Conservation (phyloP, 1,140 invertebrate genomes). For the Drosophila mojavensis region DNA sequence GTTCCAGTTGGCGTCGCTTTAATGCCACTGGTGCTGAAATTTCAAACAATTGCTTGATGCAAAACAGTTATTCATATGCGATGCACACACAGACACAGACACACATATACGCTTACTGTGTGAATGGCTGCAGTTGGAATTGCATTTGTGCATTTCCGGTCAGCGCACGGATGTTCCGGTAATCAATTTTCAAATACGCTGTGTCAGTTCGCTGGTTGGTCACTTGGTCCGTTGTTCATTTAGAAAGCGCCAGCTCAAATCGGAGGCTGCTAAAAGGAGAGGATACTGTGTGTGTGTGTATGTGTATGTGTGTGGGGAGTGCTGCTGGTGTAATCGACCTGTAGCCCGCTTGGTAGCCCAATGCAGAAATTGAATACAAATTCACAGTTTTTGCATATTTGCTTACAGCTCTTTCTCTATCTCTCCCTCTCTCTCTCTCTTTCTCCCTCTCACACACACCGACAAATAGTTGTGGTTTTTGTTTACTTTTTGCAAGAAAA, state of each 20-base stretch:
- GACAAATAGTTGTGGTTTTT: constrained; percentile 37
- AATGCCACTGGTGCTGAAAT: constrained; percentile 22
- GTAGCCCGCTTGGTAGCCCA: constrained; percentile 58
- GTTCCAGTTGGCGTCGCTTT: constrained; percentile 1
- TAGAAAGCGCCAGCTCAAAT: constrained; percentile 7
- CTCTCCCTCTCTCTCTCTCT: not conserved
- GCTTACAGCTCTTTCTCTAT: constrained; percentile 35
- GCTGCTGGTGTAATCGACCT: constrained; percentile 57
- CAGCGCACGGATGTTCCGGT: constrained; percentile 81
- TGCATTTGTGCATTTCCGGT: constrained; percentile 81
- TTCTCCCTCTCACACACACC: not conserved
- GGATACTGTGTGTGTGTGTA: not conserved
- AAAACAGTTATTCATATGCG: constrained; percentile 59
- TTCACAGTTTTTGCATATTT: constrained; percentile 74
- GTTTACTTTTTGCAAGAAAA: constrained; percentile 50
- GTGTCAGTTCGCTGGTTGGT: constrained; percentile 63
- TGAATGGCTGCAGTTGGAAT: constrained; percentile 36
- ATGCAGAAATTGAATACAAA: constrained; percentile 71
- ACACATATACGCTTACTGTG: constrained; percentile 5
- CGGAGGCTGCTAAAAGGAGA: not conserved
- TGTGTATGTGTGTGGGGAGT: not conserved
- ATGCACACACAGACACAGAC: constrained; percentile 17
- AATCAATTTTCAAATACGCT: constrained; percentile 82
- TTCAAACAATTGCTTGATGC: constrained; percentile 55
- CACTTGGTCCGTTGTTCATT: constrained; percentile 37